These are phyloP conservation scores for Antechinus flavipes DNA, from an alignment of 2,113 vertebrate genomes.

Conservation along the genomic window DNA sequence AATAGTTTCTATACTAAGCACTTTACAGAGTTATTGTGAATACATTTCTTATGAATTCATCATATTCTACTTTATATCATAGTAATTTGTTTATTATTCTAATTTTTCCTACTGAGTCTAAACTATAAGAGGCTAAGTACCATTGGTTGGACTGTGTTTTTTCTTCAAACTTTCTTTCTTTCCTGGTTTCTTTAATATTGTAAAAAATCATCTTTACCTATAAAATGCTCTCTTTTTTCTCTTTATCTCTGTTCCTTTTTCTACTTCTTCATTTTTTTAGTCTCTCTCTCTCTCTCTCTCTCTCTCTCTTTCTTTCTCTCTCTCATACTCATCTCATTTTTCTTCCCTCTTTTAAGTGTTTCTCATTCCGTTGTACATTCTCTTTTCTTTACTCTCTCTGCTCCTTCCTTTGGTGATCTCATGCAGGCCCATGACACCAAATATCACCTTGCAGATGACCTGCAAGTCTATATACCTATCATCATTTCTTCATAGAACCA, in stretches of 20 bases:
- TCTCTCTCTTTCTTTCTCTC: not conserved
- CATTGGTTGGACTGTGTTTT: not conserved
- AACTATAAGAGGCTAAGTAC: not conserved
- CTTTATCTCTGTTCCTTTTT: not conserved
- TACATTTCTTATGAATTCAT: not conserved
- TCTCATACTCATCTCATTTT: not conserved
- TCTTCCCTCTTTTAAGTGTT: not conserved
- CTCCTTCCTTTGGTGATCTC: not conserved
- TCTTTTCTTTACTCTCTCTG: not conserved
- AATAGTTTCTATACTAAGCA: not conserved
- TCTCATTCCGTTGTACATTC: not conserved
- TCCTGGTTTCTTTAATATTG: not conserved
- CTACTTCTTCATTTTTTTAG: no score
- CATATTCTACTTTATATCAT: not conserved
- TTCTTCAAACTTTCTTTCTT: not conserved
- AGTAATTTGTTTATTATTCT: not conserved
- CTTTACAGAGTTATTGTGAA: not conserved
- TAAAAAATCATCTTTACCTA: not conserved
- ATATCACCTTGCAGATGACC: not conserved
- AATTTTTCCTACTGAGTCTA: not conserved
- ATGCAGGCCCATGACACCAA: not conserved
- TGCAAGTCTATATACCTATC: not conserved
- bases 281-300: no score
- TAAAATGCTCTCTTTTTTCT: not conserved
- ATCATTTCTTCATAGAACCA: not conserved